phyloP scores from a whole-genome alignment of 64 coral and sea anemone genomes.

The Platygyra sinensis region DNA sequence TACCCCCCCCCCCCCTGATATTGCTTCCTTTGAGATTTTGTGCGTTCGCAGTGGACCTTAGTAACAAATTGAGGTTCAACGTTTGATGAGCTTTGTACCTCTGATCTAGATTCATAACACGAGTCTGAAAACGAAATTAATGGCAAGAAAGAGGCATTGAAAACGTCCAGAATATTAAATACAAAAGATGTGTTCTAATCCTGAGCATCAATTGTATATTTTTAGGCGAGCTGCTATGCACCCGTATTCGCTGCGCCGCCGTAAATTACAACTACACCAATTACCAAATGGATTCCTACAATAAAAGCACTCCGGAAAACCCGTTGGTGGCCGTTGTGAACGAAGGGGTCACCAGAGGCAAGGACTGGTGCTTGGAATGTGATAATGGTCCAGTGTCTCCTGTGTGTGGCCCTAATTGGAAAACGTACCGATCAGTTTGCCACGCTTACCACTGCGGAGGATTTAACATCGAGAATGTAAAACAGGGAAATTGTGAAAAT shows the following conservation, averaged over 20 bases:
- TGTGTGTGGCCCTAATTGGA: conserved; percentile 91
- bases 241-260: conserved; percentile 38
- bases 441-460: conserved; percentile 71
- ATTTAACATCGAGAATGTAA: conserved; percentile 58
- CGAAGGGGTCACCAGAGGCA: conserved; percentile 31
- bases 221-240: conserved; percentile 52
- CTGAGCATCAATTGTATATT: background rate
- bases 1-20: too few relatives aligned
- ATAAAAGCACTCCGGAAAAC: background rate
- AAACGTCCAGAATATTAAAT: too few relatives aligned
- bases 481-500: conserved; percentile 46
- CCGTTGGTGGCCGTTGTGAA: background rate
- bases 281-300: background rate
- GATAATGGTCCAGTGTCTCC: conserved; percentile 73
- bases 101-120: too few relatives aligned
- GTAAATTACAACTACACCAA: conserved; percentile 41
- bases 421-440: conserved; percentile 82
- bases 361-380: conserved; percentile 80
- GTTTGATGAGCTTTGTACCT: too few relatives aligned
- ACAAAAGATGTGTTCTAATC: too few relatives aligned
- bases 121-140: too few relatives aligned
- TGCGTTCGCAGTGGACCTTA: too few relatives aligned
- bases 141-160: too few relatives aligned
- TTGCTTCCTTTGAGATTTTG: too few relatives aligned
- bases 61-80: too few relatives aligned